phyloP scores from a whole-genome alignment of 2,888 invertebrate genomes.

The Cheilosia urbana region DNA sequence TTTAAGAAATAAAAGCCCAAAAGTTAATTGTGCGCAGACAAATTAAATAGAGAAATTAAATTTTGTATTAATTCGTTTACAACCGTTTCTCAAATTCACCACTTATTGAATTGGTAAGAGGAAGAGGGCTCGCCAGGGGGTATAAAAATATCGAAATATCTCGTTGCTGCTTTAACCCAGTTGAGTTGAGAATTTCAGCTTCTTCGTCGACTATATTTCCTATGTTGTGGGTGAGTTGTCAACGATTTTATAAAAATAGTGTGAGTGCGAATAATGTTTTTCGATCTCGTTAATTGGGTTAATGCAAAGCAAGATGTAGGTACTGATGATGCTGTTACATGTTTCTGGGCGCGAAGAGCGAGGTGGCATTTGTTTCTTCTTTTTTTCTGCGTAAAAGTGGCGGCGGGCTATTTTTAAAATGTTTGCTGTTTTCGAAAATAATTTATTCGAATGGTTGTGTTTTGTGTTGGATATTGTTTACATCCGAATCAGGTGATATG shows the following conservation, averaged over 20 bases:
- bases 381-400: slow-evolving; percentile 1
- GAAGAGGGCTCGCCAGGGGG: too few relatives aligned
- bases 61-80: too few relatives aligned
- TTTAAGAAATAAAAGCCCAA: too few relatives aligned
- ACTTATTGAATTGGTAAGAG: too few relatives aligned
- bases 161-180: too few relatives aligned
- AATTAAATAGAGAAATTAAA: too few relatives aligned
- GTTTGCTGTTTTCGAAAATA: not conserved
- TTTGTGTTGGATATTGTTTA: not conserved
- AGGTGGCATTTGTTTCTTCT: slow-evolving; percentile 15
- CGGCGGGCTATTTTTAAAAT: slow-evolving; percentile 28
- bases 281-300: slow-evolving; percentile 55
- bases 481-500: not conserved
- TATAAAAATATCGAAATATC: not conserved
- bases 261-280: slow-evolving; percentile 42
- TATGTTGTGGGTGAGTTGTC: slow-evolving; percentile 22
- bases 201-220: not conserved
- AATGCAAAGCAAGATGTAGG: slow-evolving; percentile 23
- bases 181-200: too few relatives aligned
- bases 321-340: slow-evolving; percentile 4
- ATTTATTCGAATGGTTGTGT: not conserved
- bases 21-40: too few relatives aligned
- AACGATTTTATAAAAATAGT: slow-evolving; percentile 32
- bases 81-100: too few relatives aligned
- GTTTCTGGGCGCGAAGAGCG: not conserved